A percentile compares a stretch with the other conserved stretches of the same genome.
Conservation (phyloP, 1,140 invertebrate species). For the Pinna nobilis region DNA sequence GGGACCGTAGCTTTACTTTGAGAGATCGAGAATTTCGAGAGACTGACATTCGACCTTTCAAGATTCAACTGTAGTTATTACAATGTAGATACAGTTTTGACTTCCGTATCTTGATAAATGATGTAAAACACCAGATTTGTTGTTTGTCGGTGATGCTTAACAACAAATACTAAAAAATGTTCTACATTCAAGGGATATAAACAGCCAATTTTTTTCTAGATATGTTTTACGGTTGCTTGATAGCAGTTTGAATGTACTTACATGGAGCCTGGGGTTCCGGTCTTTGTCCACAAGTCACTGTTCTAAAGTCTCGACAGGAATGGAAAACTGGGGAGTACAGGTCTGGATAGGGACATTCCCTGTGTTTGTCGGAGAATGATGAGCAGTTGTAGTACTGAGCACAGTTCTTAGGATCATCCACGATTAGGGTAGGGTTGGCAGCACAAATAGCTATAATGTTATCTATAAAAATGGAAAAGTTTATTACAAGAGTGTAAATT, state of each 20-base stretch:
- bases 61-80: too few relatives aligned
- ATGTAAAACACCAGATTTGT: too few relatives aligned
- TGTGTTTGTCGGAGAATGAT: constrained; percentile 14
- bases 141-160: too few relatives aligned
- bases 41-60: too few relatives aligned
- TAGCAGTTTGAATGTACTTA: constrained; percentile 42
- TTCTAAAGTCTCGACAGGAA: constrained; percentile 15
- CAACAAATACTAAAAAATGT: too few relatives aligned
- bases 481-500: background rate
- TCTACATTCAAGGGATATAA: too few relatives aligned
- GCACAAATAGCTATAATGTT: background rate
- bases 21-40: too few relatives aligned
- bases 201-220: too few relatives aligned
- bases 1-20: too few relatives aligned
- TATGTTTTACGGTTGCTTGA: too few relatives aligned
- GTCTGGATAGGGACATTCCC: constrained; percentile 56
- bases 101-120: too few relatives aligned
- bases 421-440: background rate
- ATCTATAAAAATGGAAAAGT: background rate
- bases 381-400: constrained; percentile 60
- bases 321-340: constrained; percentile 9
- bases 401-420: constrained; percentile 48
- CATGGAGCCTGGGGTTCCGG: constrained; percentile 66
- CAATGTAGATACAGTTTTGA: too few relatives aligned
- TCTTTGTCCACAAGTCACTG: constrained; percentile 52